Evolutionary conservation across 1,140 invertebrate species (phyloP).

Genomic region (Phymorhynchus buccinoides): DNA sequence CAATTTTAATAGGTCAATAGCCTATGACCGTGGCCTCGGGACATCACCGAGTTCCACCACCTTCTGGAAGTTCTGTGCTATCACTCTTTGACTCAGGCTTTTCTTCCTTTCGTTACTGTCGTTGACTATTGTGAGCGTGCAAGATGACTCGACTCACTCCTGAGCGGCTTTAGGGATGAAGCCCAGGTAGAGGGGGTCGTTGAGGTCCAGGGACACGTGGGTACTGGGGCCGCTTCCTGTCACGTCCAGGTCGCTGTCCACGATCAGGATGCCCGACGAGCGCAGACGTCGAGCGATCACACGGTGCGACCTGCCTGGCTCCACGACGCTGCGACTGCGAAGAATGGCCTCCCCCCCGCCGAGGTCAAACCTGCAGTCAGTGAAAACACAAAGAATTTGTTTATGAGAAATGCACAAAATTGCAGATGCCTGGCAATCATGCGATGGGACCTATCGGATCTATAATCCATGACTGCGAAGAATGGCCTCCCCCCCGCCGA

Average conservation of each 20-base stretch:
- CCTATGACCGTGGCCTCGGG: too few species aligned
- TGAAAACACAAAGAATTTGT: not conserved
- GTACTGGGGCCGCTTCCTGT: slow-evolving; percentile 85
- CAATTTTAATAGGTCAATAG: too few species aligned
- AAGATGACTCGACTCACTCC: slow-evolving; percentile 65
- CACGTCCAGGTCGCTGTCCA: slow-evolving; percentile 86
- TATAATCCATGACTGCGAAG: slow-evolving; percentile 84
- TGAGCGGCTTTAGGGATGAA: slow-evolving; percentile 78
- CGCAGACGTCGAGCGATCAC: slow-evolving; percentile 88
- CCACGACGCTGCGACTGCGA: slow-evolving; percentile 82
- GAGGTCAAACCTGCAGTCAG: slow-evolving; percentile 85
- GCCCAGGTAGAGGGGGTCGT: slow-evolving; percentile 87
- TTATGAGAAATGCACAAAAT: too few species aligned
- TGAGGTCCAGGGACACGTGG: slow-evolving; percentile 86
- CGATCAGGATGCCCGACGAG: slow-evolving; percentile 86
- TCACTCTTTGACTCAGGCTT: too few species aligned
- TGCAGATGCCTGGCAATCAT: too few species aligned
- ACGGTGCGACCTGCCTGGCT: slow-evolving; percentile 84
- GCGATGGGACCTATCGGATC: slow-evolving; percentile 84
- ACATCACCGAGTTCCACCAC: too few species aligned
- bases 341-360: slow-evolving; percentile 88
- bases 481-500: slow-evolving; percentile 87
- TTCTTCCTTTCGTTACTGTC: too few species aligned
- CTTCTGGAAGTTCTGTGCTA: too few species aligned
- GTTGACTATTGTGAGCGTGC: too few species aligned